Conservation (phyloP, 2,797 vertebrate genomes). For the Kryptolebias ocellatus region DNA sequence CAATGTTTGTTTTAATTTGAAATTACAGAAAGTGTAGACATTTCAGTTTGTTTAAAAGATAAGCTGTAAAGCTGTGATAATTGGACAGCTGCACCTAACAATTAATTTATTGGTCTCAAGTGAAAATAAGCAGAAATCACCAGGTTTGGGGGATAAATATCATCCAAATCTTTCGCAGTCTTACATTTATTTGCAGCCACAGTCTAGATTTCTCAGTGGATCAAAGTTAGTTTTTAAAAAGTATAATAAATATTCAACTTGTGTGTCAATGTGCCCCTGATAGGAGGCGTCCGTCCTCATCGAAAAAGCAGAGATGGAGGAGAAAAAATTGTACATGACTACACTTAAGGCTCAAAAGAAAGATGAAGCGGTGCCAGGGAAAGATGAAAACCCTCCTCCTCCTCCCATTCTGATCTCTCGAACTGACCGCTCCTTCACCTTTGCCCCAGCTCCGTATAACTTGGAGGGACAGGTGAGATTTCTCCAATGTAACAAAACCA, state of each 20-base stretch:
- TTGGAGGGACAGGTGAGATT: slow-evolving; percentile 81
- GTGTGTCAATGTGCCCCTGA: slow-evolving; percentile 9
- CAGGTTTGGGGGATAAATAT: too few relatives aligned
- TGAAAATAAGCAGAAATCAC: too few relatives aligned
- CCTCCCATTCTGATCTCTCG: slow-evolving; percentile 87
- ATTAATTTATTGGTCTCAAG: too few relatives aligned
- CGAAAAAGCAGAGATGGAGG: slow-evolving; percentile 87
- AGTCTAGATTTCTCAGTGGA: background rate
- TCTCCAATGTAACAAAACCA: slow-evolving; percentile 22
- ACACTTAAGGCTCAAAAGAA: slow-evolving; percentile 46
- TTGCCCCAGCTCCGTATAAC: slow-evolving; percentile 86
- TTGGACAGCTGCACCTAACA: too few relatives aligned
- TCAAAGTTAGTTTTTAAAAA: slow-evolving; percentile 1
- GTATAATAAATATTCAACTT: background rate
- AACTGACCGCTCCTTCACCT: slow-evolving; percentile 84
- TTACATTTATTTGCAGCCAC: background rate
- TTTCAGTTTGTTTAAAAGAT: background rate
- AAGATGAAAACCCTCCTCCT: slow-evolving; percentile 79
- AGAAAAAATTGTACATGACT: slow-evolving; percentile 78
- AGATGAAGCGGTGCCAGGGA: slow-evolving; percentile 56
- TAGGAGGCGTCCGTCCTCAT: slow-evolving; percentile 88
- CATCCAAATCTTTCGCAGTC: background rate
- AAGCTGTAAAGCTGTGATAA: background rate
- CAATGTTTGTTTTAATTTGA: background rate
- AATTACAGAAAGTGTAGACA: background rate